Conservation (phyloP, 2,888 invertebrate genomes). For the Shargacucullia verbasci region DNA sequence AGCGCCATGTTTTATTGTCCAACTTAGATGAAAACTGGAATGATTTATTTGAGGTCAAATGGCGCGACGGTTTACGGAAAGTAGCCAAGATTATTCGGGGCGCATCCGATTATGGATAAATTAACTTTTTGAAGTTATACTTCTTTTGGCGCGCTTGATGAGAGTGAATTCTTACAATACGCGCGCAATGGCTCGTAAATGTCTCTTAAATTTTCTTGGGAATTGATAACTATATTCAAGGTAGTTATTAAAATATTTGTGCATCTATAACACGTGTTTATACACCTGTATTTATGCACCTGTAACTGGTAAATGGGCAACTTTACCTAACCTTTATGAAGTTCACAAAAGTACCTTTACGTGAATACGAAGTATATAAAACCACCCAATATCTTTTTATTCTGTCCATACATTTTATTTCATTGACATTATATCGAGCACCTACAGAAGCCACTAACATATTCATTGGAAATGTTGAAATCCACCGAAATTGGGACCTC, state of each 20-base stretch:
- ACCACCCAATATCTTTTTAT: constrained; percentile 1
- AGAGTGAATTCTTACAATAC: too few species aligned
- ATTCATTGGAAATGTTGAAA: constrained; percentile 72
- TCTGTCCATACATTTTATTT: constrained; percentile 30
- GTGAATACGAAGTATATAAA: background rate
- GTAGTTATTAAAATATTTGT: too few species aligned
- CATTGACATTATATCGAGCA: constrained; percentile 20
- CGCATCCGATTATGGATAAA: constrained; percentile 43
- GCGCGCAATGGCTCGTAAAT: too few species aligned
- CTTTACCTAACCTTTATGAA: too few species aligned
- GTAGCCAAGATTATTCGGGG: constrained; percentile 41
- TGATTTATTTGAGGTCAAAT: constrained; percentile 69
- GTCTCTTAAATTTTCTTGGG: too few species aligned
- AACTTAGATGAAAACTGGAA: constrained; percentile 63
- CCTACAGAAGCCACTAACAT: constrained; percentile 60
- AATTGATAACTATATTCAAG: too few species aligned
- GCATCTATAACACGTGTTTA: too few species aligned
- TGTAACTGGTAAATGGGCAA: too few species aligned
- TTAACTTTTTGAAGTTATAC: constrained; percentile 39
- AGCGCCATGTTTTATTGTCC: constrained; percentile 61
- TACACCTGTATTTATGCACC: too few species aligned
- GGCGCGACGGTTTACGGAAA: constrained; percentile 50
- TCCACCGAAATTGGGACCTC: constrained; percentile 59
- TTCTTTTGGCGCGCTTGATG: too few species aligned
- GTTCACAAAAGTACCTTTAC: too few species aligned